phyloP scores from a whole-genome alignment of 1,140 invertebrate species.

The Pararge aegeria region DNA sequence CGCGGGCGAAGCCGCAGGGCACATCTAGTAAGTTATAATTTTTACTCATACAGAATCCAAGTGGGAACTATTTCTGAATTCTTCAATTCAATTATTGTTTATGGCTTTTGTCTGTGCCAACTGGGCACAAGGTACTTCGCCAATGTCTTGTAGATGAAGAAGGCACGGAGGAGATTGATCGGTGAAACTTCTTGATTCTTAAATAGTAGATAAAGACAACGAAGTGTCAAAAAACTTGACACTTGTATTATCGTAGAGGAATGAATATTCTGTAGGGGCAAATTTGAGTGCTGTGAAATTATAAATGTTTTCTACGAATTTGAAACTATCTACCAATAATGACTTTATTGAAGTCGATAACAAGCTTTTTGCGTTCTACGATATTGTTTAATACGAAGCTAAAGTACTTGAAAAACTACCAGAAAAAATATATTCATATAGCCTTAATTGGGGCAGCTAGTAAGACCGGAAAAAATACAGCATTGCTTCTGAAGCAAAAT shows the following conservation, averaged over 20 bases:
- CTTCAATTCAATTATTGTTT: too few relatives aligned
- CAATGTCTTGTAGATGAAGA: too few relatives aligned
- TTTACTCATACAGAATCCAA: too few relatives aligned
- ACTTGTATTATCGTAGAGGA: background rate
- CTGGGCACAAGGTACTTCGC: too few relatives aligned
- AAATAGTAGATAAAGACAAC: too few relatives aligned
- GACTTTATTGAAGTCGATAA: background rate
- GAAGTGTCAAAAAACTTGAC: too few relatives aligned
- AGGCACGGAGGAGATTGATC: too few relatives aligned
- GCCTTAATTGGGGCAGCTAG: slow-evolving; percentile 46
- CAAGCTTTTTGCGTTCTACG: background rate
- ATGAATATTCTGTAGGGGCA: background rate
- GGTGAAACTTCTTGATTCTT: too few relatives aligned
- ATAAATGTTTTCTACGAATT: background rate
- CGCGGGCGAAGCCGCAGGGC: too few relatives aligned
- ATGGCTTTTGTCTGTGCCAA: too few relatives aligned
- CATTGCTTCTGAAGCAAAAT: slow-evolving; percentile 48
- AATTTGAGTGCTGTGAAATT: background rate
- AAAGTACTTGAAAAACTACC: background rate
- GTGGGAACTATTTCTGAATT: too few relatives aligned
- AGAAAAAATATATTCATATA: slow-evolving; percentile 39
- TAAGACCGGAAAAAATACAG: slow-evolving; percentile 46
- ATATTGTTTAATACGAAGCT: background rate
- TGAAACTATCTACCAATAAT: background rate
- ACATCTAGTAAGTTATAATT: too few relatives aligned